Percentiles rank a stretch among this genome's conserved stretches.
These are phyloP conservation scores for Listrodromus nycthemerus DNA, from an alignment of 2,888 invertebrate genomes.

Conservation along the genomic window DNA sequence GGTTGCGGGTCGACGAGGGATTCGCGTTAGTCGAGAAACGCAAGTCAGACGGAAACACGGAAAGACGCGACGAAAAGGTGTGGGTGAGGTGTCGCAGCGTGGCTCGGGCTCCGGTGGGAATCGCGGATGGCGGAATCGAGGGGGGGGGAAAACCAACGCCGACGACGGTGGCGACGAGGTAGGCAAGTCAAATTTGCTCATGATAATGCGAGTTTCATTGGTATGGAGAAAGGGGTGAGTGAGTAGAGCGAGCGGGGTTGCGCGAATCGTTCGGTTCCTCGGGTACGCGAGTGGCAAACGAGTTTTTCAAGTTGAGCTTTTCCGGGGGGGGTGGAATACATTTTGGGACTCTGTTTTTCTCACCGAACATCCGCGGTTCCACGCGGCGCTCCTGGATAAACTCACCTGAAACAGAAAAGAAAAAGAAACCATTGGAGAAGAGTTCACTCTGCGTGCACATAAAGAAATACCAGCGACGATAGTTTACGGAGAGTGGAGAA, in stretches of 20 bases:
- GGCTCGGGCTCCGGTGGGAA: conserved; percentile 56
- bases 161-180: conserved; percentile 49
- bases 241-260: background rate
- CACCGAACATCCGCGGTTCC: background rate
- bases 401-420: conserved; percentile 72
- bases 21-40: conserved; percentile 30
- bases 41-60: conserved; percentile 28
- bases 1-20: conserved; percentile 55
- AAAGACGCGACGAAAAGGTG: conserved; percentile 38
- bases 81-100: conserved; percentile 9
- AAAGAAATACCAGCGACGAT: conserved; percentile 16
- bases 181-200: conserved; percentile 81
- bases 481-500: conserved; percentile 12
- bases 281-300: conserved; percentile 45
- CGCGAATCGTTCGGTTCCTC: conserved; percentile 28
- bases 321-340: conserved; percentile 12
- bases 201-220: conserved; percentile 78
- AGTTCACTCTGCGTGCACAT: conserved; percentile 28
- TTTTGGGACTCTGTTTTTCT: conserved; percentile 26
- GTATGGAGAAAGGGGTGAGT: conserved; percentile 27
- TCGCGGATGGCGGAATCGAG: conserved; percentile 54
- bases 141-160: conserved; percentile 47
- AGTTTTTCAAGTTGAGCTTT: conserved; percentile 41
- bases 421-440: conserved; percentile 44
- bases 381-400: conserved; percentile 38